phyloP scores from a whole-genome alignment of 2,888 invertebrate species.

The Hyalella azteca region DNA sequence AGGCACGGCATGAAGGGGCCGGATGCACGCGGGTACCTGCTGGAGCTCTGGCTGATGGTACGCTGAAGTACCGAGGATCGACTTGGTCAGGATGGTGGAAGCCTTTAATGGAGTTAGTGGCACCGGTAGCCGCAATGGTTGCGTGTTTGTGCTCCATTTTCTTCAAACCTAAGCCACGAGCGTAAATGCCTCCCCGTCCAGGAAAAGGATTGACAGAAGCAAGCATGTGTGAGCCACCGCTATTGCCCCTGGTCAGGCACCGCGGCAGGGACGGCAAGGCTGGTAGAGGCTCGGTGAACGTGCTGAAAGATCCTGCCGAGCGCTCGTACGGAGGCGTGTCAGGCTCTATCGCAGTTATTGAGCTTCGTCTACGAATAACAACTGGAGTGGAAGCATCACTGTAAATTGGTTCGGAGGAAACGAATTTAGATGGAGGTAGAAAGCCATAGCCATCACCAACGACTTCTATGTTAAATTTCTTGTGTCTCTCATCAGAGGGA shows the following conservation, averaged over 20 bases:
- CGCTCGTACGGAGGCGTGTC: conserved; percentile 57
- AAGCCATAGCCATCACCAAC: conserved; percentile 57
- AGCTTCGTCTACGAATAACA: conserved; percentile 55
- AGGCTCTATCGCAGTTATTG: conserved; percentile 55
- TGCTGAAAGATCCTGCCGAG: conserved; percentile 54
- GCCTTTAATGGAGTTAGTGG: conserved; percentile 51
- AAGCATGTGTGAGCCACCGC: conserved; percentile 21
- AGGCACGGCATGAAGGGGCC: conserved; percentile 43
- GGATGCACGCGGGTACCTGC: conserved; percentile 57
- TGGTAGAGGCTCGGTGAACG: conserved; percentile 55
- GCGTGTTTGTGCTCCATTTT: conserved; percentile 51
- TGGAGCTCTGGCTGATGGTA: conserved; percentile 54
- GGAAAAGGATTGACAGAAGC: conserved; percentile 35
- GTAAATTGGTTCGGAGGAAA: conserved; percentile 57
- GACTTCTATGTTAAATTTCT: conserved; percentile 52
- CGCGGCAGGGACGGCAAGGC: conserved; percentile 44
- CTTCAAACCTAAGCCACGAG: conserved; percentile 43
- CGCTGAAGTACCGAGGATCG: conserved; percentile 58
- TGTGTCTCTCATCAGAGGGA: conserved; percentile 42
- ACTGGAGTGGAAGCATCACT: conserved; percentile 57
- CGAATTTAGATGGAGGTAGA: conserved; percentile 56
- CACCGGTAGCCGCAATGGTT: conserved; percentile 48
- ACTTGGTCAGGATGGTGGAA: conserved; percentile 57
- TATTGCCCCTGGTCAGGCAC: conserved; percentile 43
- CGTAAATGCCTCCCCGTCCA: conserved; percentile 44